These are phyloP conservation scores for Aptenodytes forsteri DNA, from an alignment of 2,113 vertebrate species.

Conservation along the genomic window DNA sequence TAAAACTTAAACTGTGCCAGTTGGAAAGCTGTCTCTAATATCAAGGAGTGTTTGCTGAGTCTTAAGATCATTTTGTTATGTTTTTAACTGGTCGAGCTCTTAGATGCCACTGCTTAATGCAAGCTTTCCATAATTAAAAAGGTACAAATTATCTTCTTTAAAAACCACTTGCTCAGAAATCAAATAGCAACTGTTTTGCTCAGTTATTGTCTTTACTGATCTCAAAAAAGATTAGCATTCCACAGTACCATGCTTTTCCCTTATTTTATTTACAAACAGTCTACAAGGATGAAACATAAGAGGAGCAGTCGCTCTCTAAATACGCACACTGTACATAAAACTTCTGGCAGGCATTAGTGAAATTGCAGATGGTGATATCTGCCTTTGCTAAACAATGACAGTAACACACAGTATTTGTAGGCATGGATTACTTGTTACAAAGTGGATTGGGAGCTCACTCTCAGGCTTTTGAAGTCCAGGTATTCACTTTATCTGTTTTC, in stretches of 20 bases:
- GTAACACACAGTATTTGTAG: background rate
- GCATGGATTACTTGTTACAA: background rate
- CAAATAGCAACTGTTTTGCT: background rate
- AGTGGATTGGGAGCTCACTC: accelerated
- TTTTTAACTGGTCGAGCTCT: background rate
- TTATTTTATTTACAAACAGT: background rate
- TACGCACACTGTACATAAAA: background rate
- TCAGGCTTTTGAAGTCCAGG: background rate
- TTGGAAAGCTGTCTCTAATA: background rate
- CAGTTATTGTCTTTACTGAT: background rate
- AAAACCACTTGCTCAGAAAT: background rate
- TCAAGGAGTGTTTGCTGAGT: background rate
- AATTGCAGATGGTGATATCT: background rate
- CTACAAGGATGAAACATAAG: background rate
- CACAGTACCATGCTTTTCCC: background rate
- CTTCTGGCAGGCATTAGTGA: background rate
- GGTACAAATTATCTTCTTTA: background rate
- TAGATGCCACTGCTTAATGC: background rate
- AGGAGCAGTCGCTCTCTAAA: background rate
- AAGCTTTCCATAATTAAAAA: background rate
- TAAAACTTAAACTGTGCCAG: background rate
- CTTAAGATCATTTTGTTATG: background rate
- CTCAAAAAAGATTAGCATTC: background rate
- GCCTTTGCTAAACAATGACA: background rate
- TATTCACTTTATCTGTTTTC: background rate